A percentile compares a stretch with the other conserved stretches of the same genome.
phyloP scores from a whole-genome alignment of 92 coral and sea anemone species.

The Zoanthus sociatus region DNA sequence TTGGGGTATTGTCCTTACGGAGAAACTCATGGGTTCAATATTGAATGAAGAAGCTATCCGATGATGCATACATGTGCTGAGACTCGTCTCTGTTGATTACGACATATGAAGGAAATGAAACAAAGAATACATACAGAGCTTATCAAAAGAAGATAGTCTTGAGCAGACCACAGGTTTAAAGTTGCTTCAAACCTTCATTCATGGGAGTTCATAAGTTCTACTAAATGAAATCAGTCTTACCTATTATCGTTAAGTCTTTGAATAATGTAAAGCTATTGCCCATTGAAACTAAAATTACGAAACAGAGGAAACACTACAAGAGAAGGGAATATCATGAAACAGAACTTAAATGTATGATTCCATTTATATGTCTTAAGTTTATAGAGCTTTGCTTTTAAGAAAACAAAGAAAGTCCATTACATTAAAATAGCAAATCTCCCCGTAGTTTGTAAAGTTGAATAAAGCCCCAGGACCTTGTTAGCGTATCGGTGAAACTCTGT shows the following conservation, averaged over 20 bases:
- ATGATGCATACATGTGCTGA: background rate
- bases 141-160: background rate
- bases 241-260: background rate
- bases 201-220: no score
- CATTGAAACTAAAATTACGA: background rate
- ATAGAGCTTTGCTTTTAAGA: background rate
- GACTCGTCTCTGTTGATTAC: background rate
- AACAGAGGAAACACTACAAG: background rate
- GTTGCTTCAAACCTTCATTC: background rate
- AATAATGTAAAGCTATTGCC: background rate
- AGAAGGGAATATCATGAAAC: background rate
- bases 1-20: background rate
- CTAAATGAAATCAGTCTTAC: no score
- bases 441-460: background rate
- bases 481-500: background rate
- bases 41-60: background rate
- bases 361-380: no score
- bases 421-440: background rate
- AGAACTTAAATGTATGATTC: background rate
- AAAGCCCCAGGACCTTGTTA: constrained; percentile 23
- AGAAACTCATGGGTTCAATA: background rate
- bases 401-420: background rate
- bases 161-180: background rate
- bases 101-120: background rate
- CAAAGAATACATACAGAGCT: background rate